Evolutionary conservation across 2,888 invertebrate genomes (phyloP), one percentile per base, ranked within the genome.

Genomic region (Chymomyza amoena): DNA sequence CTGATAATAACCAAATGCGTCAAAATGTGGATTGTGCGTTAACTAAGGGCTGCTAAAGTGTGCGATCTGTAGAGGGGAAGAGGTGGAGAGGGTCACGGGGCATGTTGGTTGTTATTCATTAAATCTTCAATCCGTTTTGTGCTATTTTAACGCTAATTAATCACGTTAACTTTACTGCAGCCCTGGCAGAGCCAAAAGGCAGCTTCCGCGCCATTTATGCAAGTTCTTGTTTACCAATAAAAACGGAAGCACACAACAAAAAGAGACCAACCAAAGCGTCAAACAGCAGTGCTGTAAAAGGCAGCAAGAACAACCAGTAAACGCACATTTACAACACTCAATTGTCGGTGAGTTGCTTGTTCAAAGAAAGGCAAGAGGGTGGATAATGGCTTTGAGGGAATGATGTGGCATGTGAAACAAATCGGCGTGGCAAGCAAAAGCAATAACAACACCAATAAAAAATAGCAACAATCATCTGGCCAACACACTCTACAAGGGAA

Each of bases 91-190:
- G 32, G 32, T 6, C 32, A 32, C 1, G 32, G 7, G 32, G 39
- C 39, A 45, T 45, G 39, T 13, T 45, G 39, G 64, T 64, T n/a
- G n/a, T 78, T 68, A 76, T 76, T 71, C 76, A 78, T 73, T 72
- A 78, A 76, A 61, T 80, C 73, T 66, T 66, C 69, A 80, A 78
- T 78, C 69, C 73, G 81, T 73, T 72, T 78, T 77, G 61, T 66
- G 71, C 75, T 69, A 63, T 74, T 77, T 77, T 75, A 71, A 78
- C 63, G 76, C 76, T 80, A 73, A 78, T 83, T 80, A 80, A 83
- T 83, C 78, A 76, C 71, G 73, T 83, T 80, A 70, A 78, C 59
- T 65, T 54, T 61, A 64, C 64, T 61, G 68, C 67, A 64, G 18
- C 54, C 64, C 7, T 57, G 63, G 70, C 62, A 32, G 61, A 54